Conservation (phyloP, 2,797 vertebrate genomes). For the Thripadectes ignobilis region DNA sequence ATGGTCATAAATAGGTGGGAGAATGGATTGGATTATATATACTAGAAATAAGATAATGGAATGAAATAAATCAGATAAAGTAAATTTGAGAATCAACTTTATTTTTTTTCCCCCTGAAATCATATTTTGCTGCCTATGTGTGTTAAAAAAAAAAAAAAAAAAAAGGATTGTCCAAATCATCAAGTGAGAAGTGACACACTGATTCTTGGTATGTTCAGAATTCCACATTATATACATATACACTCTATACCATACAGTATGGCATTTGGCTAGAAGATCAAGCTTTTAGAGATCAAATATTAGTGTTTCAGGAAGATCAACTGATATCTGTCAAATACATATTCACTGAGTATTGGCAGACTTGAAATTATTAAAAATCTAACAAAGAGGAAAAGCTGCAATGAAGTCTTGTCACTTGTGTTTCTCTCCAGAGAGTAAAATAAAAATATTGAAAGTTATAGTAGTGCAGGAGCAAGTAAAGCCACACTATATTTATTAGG, state of each 20-base stretch:
- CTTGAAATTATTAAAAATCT: not conserved
- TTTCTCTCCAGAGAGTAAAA: not conserved
- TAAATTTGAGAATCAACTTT: not conserved
- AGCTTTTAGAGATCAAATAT: not conserved
- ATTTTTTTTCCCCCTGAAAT: not conserved
- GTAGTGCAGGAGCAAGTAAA: not conserved
- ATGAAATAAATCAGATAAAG: not conserved
- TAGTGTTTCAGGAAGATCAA: not conserved
- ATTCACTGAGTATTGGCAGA: not conserved
- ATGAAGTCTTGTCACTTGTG: not conserved
- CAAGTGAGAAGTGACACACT: not conserved
- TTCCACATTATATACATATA: not conserved
- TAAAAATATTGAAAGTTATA: not conserved
- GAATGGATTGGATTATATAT: not conserved
- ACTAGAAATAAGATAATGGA: not conserved
- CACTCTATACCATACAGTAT: not conserved
- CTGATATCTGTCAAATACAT: not conserved
- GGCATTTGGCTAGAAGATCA: not conserved
- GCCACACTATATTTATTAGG: not conserved
- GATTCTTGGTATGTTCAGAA: not conserved
- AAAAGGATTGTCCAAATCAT: not conserved
- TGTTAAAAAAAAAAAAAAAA: not conserved
- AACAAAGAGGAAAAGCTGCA: not conserved
- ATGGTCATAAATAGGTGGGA: not conserved
- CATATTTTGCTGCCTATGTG: not conserved